These are phyloP conservation scores for Drosophila mulleri DNA, from an alignment of 2,888 invertebrate genomes.

Conservation along the genomic window DNA sequence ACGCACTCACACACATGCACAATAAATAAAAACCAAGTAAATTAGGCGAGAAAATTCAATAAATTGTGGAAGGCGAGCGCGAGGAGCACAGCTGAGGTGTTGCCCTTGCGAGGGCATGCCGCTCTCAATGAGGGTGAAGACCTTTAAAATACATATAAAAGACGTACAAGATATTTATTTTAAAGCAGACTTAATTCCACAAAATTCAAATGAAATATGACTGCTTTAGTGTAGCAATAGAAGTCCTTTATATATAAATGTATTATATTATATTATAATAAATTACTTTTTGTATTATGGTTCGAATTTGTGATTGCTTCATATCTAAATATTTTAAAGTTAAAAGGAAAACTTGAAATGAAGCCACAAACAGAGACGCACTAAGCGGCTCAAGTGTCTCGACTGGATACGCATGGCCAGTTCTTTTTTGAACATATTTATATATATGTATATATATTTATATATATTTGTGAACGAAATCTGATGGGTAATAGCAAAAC, in stretches of 20 bases:
- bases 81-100: not conserved
- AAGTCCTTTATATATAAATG: not conserved
- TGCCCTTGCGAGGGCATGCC: not conserved
- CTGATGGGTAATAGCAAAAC: not conserved
- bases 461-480: not conserved
- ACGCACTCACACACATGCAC: not conserved
- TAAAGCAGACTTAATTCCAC: not conserved
- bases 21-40: conserved; percentile 49
- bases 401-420: conserved; percentile 25
- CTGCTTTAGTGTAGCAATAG: not conserved
- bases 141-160: not conserved
- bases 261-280: not conserved
- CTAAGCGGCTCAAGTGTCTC: conserved; percentile 25
- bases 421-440: conserved; percentile 9
- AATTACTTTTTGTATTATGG: not conserved
- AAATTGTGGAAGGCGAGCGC: conserved; percentile 20
- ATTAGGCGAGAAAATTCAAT: conserved; percentile 74
- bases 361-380: conserved; percentile 10
- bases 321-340: not conserved
- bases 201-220: conserved; percentile 2
- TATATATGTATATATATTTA: not conserved
- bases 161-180: not conserved
- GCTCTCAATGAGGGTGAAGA: not conserved
- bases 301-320: not conserved
- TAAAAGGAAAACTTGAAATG: conserved; percentile 15